These are phyloP conservation scores for Rhipidura dahli DNA, from an alignment of 2,113 vertebrate genomes.

Conservation along the genomic window DNA sequence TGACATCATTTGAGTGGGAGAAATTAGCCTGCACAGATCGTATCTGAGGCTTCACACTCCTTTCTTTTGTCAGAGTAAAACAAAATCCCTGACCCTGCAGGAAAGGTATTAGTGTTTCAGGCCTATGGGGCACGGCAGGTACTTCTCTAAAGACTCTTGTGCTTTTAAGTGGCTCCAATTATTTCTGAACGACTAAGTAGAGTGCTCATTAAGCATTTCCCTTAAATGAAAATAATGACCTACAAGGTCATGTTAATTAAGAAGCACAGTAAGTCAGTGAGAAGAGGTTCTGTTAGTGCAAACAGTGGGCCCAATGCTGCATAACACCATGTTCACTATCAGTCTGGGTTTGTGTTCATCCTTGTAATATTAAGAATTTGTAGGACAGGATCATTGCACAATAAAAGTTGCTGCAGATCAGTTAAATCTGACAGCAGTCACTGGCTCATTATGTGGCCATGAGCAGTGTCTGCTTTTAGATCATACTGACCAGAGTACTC, in stretches of 20 bases:
- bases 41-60: neutral
- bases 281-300: neutral
- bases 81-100: neutral
- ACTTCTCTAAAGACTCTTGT: neutral
- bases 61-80: neutral
- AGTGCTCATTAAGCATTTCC: constrained; percentile 48
- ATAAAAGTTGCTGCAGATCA: neutral
- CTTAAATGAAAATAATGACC: constrained; percentile 48
- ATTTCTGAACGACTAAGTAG: constrained; percentile 23
- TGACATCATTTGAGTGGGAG: neutral
- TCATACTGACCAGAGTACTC: neutral
- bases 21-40: neutral
- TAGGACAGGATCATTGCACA: neutral
- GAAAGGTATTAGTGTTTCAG: neutral
- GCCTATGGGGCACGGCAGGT: neutral
- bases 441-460: neutral
- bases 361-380: neutral
- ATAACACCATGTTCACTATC: neutral
- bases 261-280: constrained; percentile 1
- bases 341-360: neutral
- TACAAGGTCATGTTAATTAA: constrained; percentile 58
- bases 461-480: neutral
- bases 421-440: neutral
- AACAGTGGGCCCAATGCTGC: neutral
- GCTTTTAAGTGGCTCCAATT: constrained; percentile 55